phyloP scores from a whole-genome alignment of 2,797 vertebrate genomes.

The Microchirus variegatus region DNA sequence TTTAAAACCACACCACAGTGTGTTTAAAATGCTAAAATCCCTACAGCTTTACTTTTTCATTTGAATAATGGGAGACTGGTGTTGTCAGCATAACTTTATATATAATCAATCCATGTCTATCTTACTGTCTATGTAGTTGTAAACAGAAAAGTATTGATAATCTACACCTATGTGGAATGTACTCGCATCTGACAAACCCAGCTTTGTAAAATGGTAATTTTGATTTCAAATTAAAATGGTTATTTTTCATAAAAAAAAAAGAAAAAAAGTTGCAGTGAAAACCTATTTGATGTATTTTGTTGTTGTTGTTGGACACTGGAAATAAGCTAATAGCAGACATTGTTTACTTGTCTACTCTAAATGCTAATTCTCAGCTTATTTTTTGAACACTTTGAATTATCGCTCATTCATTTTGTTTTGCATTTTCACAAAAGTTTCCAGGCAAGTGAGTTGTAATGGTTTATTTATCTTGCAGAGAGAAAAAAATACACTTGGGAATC shows the following conservation, averaged over 20 bases:
- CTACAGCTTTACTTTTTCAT: neutral
- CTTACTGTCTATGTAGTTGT: no score
- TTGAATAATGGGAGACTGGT: neutral
- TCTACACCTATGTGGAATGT: no score
- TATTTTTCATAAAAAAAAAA: constrained; percentile 10
- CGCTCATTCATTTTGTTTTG: no score
- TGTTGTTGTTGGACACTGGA: constrained; percentile 61
- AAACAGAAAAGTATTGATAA: no score
- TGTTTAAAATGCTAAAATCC: no score
- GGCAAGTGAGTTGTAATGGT: no score
- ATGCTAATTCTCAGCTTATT: neutral
- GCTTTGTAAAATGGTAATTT: neutral
- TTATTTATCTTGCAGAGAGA: no score
- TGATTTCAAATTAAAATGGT: neutral
- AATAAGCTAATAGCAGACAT: constrained; percentile 55
- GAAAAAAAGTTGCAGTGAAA: constrained; percentile 14
- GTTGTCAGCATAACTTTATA: neutral
- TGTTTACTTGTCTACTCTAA: constrained; percentile 11
- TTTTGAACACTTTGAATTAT: no score
- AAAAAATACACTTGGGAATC: no score
- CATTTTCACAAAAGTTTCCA: no score
- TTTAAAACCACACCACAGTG: constrained; percentile 4
- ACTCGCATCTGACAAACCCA: no score
- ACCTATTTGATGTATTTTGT: constrained; percentile 16
- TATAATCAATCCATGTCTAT: neutral